Evolutionary conservation across 2,113 vertebrate species (phyloP).

Genomic region (Crotalus tigris): DNA sequence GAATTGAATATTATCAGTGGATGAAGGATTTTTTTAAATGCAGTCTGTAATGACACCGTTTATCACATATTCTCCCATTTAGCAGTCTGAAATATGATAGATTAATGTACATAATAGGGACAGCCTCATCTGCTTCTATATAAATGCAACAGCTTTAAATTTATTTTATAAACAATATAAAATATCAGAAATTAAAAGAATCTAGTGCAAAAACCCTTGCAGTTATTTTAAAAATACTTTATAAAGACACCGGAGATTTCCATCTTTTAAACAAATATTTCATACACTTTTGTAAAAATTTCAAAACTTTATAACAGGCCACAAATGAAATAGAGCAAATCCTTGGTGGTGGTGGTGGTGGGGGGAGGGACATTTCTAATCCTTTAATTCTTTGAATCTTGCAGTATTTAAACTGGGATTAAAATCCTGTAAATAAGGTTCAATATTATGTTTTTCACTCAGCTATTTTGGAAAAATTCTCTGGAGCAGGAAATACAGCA

Average conservation of each 20-base stretch:
- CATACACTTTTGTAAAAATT: background rate
- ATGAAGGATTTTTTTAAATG: background rate
- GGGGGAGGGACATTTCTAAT: background rate
- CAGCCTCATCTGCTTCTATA: background rate
- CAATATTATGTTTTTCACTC: background rate
- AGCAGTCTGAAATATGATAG: background rate
- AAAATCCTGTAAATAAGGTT: background rate
- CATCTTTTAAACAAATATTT: background rate
- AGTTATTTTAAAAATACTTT: too few relatives aligned
- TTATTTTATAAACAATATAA: background rate
- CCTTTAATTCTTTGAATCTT: background rate
- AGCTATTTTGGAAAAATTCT: background rate
- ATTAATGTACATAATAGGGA: background rate
- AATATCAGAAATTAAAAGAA: background rate
- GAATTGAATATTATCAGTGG: background rate
- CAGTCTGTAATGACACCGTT: background rate
- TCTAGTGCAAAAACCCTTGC: background rate
- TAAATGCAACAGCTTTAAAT: background rate
- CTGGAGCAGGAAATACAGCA: background rate
- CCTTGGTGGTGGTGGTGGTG: too few relatives aligned
- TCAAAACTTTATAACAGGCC: background rate
- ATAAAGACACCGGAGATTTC: too few relatives aligned
- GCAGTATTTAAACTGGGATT: background rate
- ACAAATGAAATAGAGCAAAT: background rate
- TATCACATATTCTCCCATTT: background rate